phyloP scores from a whole-genome alignment of 2,888 invertebrate genomes.

The Nomada flava region DNA sequence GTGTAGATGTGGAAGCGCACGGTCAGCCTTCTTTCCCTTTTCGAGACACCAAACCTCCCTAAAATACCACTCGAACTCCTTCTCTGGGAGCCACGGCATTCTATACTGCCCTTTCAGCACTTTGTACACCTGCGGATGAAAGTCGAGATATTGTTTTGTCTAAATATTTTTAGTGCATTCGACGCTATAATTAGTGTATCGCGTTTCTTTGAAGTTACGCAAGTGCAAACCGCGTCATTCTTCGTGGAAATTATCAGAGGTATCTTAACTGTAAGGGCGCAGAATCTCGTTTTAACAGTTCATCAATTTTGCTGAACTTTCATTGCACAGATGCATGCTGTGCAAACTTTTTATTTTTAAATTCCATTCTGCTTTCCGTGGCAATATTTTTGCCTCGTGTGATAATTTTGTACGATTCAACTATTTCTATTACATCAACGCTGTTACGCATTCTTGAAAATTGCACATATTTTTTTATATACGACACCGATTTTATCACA shows the following conservation, averaged over 20 bases:
- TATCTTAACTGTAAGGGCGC: neutral
- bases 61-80: constrained; percentile 83
- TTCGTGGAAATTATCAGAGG: neutral
- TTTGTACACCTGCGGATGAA: constrained; percentile 80
- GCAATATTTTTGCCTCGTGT: too few relatives aligned
- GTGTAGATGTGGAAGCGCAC: constrained; percentile 87
- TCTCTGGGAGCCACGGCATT: constrained; percentile 84
- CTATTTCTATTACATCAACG: neutral
- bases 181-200: neutral
- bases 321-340: neutral
- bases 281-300: neutral
- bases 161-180: constrained; percentile 5
- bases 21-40: constrained; percentile 85
- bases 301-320: neutral
- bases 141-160: constrained; percentile 66
- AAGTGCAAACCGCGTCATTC: constrained; percentile 11
- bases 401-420: neutral
- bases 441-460: neutral
- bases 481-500: too few relatives aligned
- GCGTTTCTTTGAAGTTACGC: constrained; percentile 39
- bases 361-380: too few relatives aligned
- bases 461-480: too few relatives aligned
- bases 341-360: too few relatives aligned
- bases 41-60: constrained; percentile 82
- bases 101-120: constrained; percentile 81